Evolutionary conservation across 2,888 invertebrate genomes (phyloP), one percentile per base, ranked within the genome.

Genomic region (Coecobrya sp.): DNA sequence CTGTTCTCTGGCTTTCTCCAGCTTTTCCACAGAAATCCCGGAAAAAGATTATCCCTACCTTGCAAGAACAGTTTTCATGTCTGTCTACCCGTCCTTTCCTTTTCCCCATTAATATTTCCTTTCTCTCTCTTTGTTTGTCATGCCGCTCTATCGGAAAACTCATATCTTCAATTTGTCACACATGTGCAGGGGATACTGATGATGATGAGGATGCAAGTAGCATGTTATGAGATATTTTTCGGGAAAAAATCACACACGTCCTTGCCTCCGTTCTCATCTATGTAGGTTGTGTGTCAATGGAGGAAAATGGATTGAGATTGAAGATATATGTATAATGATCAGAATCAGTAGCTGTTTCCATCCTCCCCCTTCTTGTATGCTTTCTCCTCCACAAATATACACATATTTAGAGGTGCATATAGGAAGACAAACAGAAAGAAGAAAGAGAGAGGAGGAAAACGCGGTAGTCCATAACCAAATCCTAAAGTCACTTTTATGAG

Each of bases 311-410:
- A 70, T 70, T 36, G 70, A 36, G 70, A 70, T 70, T 70, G 70
- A 70, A 70, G 70, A 36, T 70, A 36, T 70, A 19, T 70, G 70
- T 70, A 19, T 70, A 30, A 30, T 70, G 13, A 70, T 27, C 70
- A 36, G 30, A 65, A 5, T 65, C 25, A 36, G 27, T 36, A 70
- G 36, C 19, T 7, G 8, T 65, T 65, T 27, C 8, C 27, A n/a
- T 22, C 27, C 65, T 65, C 10, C 49, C 7, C 36, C 36, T 36
- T 4, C 59, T n/a, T n/a, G n/a, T n/a, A n/a, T n/a, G n/a, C n/a
- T n/a, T n/a, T 19, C 59, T 59, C 59, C 22, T 25, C 25, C 27
- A 7, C 7, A 36, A 7, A 19, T 65, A 10, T 27, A 19, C 59
- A 59, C 1, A 59, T n/a, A 19, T 19, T n/a, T n/a, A n/a, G n/a